Evolutionary conservation across 2,113 vertebrate genomes (phyloP).

Genomic region (Engystomops pustulosus): DNA sequence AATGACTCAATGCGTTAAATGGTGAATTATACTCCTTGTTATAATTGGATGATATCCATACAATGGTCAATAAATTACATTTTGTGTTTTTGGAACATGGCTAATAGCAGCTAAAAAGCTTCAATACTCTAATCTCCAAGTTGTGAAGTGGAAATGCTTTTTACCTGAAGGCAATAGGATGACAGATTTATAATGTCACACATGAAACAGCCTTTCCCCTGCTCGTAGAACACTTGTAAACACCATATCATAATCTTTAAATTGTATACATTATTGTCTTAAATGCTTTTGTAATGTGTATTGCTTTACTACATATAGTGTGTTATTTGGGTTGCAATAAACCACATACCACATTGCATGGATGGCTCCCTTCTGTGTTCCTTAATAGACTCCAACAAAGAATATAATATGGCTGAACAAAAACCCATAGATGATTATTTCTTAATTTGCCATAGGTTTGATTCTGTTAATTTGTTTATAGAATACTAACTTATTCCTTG

Average conservation of each 20-base stretch:
- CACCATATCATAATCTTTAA: background rate
- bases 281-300: background rate
- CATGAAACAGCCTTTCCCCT: background rate
- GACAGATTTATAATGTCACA: background rate
- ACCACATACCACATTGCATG: background rate
- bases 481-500: background rate
- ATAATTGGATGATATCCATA: background rate
- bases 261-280: background rate
- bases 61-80: conserved; percentile 8
- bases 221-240: background rate
- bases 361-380: background rate
- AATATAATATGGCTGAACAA: background rate
- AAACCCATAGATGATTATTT: too few relatives aligned
- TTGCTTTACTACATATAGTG: too few relatives aligned
- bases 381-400: background rate
- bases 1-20: background rate
- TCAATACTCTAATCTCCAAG: background rate
- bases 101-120: background rate
- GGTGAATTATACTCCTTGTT: background rate
- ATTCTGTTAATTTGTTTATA: background rate
- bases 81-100: conserved; percentile 9
- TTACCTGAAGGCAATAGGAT: background rate
- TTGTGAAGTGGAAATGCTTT: conserved; percentile 17
- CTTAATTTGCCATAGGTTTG: background rate
- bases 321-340: background rate